Base-by-base conservation (phyloP, 2,797 vertebrate species). In the Poeciliopsis presidionis region DNA sequence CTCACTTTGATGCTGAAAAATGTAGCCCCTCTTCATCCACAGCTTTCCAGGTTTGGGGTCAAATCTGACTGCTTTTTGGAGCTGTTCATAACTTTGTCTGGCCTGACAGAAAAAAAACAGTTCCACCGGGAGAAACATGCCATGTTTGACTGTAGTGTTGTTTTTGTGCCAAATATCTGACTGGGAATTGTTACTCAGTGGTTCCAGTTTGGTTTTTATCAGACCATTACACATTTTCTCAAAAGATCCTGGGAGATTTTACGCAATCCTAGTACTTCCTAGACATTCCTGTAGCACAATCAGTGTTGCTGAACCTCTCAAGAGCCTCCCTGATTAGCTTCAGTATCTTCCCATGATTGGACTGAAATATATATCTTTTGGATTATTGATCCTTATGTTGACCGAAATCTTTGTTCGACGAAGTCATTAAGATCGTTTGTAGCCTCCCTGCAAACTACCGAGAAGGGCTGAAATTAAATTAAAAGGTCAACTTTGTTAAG, bases 181-280 rank as follows among this genome's bases (percentile, higher is more conserved):
- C 33, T 41, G 5, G 36, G 36, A 41, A 41, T 67, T 67, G 16
- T 65, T 18, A 12, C 7, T 41, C 20, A 5, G 20, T 39, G 30
- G 63, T 67, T 67, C 61, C 63, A 39, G 22, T 67, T 67, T 41
- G 20, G 22, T 67, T 67, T n/a, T 67, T 33, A 67, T 67, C 18
- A 4, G 61, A 65, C 61, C 16, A 39, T 65, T 20, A 39, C 61
- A 65, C 18, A 65, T 65, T 65, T 18, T 65, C 33, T 65, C 16
- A 11, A 2, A 67, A 5, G 36, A 22, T 25, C 41, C 63, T 41
- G 4, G 7, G 16, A 41, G 20, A 25, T 41, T 67, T 41, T 65
- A 12, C 7, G 39, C 14, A 20, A 65, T 22, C 33, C 33, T 65
- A 1, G 20, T 65, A 39, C 4, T 65, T 20, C 7, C 22, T 39